These are phyloP conservation scores for Lasioglossum lativentre DNA, from an alignment of 2,888 invertebrate species.

Conservation along the genomic window DNA sequence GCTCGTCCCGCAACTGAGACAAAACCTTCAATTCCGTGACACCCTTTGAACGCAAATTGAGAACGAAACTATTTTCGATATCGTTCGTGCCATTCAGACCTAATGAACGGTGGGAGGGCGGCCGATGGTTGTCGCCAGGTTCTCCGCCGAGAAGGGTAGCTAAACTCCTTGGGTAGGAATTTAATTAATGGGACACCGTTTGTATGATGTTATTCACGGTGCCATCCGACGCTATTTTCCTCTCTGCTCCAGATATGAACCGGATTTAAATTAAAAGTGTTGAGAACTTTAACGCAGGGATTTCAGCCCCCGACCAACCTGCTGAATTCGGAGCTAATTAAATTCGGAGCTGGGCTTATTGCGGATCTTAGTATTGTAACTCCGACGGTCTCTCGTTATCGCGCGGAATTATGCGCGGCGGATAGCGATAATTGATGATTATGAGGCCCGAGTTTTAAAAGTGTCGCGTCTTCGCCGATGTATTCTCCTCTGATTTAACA, in stretches of 20 bases:
- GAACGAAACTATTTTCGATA: constrained; percentile 78
- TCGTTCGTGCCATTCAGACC: constrained; percentile 66
- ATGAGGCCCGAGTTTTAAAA: background rate
- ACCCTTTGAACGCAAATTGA: constrained; percentile 73
- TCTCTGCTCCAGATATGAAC: constrained; percentile 77
- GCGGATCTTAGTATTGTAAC: constrained; percentile 51
- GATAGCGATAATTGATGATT: constrained; percentile 30
- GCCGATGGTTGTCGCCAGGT: constrained; percentile 53
- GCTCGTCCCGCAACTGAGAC: constrained; percentile 57
- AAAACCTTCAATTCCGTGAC: constrained; percentile 62
- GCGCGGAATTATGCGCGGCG: constrained; percentile 30
- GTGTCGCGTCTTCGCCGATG: constrained; percentile 2
- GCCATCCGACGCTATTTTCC: constrained; percentile 41
- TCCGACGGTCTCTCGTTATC: constrained; percentile 34
- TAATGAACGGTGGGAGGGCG: constrained; percentile 71
- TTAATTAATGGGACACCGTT: constrained; percentile 81
- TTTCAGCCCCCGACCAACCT: constrained; percentile 62
- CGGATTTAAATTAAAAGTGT: constrained; percentile 81
- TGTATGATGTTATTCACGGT: constrained; percentile 78
- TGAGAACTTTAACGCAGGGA: constrained; percentile 75
- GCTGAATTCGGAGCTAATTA: constrained; percentile 76
- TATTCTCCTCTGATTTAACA: background rate
- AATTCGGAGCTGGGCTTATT: constrained; percentile 67
- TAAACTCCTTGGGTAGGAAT: constrained; percentile 77
- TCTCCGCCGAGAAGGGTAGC: constrained; percentile 60